Evolutionary conservation across 92 coral and sea anemone genomes (phyloP).

Genomic region (Meandrina meandrites): DNA sequence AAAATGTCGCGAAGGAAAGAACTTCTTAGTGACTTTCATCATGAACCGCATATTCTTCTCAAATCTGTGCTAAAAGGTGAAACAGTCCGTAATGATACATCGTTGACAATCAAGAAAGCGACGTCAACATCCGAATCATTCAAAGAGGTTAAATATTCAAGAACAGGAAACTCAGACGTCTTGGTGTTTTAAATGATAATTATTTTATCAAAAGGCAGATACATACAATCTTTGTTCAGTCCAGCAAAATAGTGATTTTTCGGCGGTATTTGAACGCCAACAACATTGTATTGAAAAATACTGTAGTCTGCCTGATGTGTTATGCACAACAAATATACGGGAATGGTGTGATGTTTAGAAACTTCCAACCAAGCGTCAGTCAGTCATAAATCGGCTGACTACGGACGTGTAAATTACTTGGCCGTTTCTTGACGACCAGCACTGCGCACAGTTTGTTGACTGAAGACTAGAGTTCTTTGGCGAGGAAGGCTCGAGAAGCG

Average conservation of each 20-base stretch:
- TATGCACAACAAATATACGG: too few relatives aligned
- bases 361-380: too few relatives aligned
- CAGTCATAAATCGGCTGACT: too few relatives aligned
- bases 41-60: background rate
- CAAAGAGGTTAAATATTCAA: background rate
- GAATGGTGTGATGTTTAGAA: too few relatives aligned
- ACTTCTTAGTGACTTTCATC: background rate
- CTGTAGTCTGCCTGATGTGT: too few relatives aligned
- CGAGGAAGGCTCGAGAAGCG: too few relatives aligned
- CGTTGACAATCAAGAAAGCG: background rate
- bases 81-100: background rate
- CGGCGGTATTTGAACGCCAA: too few relatives aligned
- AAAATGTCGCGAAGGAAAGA: background rate
- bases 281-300: background rate
- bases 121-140: background rate
- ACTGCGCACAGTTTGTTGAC: too few relatives aligned
- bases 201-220: background rate
- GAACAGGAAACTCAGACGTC: conserved; percentile 2
- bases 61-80: background rate
- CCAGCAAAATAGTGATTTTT: too few relatives aligned
- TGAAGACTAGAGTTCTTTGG: too few relatives aligned
- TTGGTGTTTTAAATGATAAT: background rate
- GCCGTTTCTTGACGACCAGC: too few relatives aligned
- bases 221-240: background rate
- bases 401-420: too few relatives aligned